Conservation (phyloP, 1,140 invertebrate species). For the Octopus sinensis region DNA sequence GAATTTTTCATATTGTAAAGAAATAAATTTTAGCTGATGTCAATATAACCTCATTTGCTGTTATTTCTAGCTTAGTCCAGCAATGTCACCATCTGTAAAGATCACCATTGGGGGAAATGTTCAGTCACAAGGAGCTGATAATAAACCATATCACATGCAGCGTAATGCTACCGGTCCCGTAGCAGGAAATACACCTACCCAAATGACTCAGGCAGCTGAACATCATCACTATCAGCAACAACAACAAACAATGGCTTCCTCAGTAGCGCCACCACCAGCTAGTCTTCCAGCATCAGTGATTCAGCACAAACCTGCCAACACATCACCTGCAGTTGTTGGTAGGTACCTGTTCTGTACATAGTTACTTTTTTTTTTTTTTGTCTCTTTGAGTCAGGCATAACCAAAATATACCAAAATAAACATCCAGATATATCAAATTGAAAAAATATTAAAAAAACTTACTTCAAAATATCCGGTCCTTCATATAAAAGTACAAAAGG, state of each 20-base stretch:
- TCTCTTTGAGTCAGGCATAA: too few species aligned
- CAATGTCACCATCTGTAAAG: constrained; percentile 32
- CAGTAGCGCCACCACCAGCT: not conserved
- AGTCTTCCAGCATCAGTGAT: constrained; percentile 33
- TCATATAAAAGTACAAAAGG: too few species aligned
- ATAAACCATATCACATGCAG: constrained; percentile 7
- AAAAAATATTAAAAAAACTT: too few species aligned
- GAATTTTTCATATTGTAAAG: too few species aligned
- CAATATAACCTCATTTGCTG: too few species aligned
- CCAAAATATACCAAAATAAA: too few species aligned
- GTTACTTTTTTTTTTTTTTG: too few species aligned
- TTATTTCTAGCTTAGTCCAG: constrained; percentile 18
- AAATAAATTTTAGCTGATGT: too few species aligned
- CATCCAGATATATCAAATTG: too few species aligned
- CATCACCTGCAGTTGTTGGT: constrained; percentile 28
- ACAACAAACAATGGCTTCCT: not conserved
- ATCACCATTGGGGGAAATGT: constrained; percentile 34
- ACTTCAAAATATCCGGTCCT: too few species aligned
- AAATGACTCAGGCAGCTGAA: not conserved
- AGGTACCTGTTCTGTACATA: not conserved
- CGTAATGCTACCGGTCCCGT: constrained; percentile 9
- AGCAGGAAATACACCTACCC: not conserved
- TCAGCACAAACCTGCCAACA: constrained; percentile 27
- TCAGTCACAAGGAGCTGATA: constrained; percentile 13
- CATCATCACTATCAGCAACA: constrained; percentile 6